phyloP scores from a whole-genome alignment of 2,797 vertebrate species.

The Podargus strigoides region DNA sequence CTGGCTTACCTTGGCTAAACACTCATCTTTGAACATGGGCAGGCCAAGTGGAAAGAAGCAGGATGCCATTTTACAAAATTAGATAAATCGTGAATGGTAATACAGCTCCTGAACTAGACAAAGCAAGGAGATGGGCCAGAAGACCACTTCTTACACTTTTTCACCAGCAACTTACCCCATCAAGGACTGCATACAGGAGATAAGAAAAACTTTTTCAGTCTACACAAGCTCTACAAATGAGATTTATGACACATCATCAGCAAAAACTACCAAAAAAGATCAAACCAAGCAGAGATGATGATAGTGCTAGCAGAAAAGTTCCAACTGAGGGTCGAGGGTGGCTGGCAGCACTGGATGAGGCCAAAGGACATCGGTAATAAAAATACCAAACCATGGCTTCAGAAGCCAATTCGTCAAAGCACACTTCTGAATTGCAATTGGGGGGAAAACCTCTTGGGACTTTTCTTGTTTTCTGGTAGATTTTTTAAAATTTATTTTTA shows the following conservation, averaged over 20 bases:
- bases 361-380: neutral
- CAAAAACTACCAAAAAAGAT: neutral
- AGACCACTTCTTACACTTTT: neutral
- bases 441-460: neutral
- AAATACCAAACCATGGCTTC: neutral
- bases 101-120: rapidly evolving
- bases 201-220: neutral
- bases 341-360: neutral
- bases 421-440: rapidly evolving
- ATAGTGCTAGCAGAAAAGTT: neutral
- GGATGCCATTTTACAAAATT: too few relatives aligned
- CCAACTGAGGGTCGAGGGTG: neutral
- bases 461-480: neutral
- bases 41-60: neutral
- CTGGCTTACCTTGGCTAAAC: neutral
- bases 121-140: neutral
- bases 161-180: neutral
- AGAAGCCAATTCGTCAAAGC: neutral
- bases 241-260: neutral
- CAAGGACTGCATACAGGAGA: neutral
- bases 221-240: neutral
- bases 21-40: neutral
- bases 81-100: neutral
- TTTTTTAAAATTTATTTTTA: neutral
- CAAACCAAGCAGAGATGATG: neutral